A percentile compares a stretch with the other conserved stretches of the same genome.
Conservation (phyloP, 2,797 vertebrate genomes). For the Thamnophis elegans region DNA sequence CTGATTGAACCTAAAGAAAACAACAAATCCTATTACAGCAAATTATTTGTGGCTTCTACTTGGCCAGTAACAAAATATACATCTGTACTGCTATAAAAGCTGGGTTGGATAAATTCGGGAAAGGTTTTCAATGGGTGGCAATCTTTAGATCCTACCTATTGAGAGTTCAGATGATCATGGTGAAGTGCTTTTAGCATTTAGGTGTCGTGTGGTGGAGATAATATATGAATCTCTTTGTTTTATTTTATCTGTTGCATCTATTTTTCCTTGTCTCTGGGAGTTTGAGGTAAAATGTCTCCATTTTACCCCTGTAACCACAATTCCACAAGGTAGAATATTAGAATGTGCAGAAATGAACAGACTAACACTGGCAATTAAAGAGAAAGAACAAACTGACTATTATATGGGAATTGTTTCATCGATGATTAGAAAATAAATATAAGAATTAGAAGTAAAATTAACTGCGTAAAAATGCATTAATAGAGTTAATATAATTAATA, state of each 20-base stretch:
- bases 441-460: no score
- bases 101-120: background rate
- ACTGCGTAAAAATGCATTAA: no score
- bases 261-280: background rate
- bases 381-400: no score
- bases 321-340: background rate
- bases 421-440: no score
- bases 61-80: background rate
- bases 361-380: no score
- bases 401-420: no score
- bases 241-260: background rate
- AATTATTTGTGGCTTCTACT: background rate
- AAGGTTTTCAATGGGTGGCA: no score
- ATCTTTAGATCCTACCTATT: background rate
- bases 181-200: background rate
- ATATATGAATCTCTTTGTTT: background rate
- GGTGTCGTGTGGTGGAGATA: background rate
- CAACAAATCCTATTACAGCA: background rate
- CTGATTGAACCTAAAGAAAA: background rate
- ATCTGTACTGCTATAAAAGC: background rate
- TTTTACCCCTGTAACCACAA: background rate
- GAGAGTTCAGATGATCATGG: background rate
- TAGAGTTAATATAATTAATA: no score
- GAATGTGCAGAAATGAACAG: no score
- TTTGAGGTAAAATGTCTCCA: background rate